Percentiles rank a stretch among this genome's conserved stretches.
Conservation (phyloP, 1,140 invertebrate genomes). For the Heliconius hermathena region DNA sequence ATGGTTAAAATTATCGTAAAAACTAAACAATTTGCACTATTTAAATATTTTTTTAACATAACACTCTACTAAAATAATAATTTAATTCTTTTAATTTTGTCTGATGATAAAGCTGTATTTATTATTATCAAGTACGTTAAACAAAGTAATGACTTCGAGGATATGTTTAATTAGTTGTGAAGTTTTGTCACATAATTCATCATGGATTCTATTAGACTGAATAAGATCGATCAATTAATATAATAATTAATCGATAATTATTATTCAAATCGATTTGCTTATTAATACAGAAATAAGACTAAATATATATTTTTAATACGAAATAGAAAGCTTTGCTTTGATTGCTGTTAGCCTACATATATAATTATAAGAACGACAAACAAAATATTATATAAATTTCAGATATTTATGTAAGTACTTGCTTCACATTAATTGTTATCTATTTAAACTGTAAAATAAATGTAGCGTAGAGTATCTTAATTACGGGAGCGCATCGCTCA, state of each 20-base stretch:
- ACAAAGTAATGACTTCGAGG: neutral
- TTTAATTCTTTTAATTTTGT: neutral
- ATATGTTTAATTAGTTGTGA: neutral
- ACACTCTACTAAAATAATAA: neutral
- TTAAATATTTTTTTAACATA: too few species aligned
- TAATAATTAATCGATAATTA: too few species aligned
- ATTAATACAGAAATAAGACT: too few species aligned
- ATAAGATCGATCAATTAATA: neutral
- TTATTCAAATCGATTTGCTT: too few species aligned
- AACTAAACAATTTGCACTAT: too few species aligned
- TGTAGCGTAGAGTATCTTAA: slow-evolving; percentile 24
- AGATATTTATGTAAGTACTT: neutral
- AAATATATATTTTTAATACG: too few species aligned
- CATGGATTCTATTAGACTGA: neutral
- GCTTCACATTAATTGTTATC: neutral
- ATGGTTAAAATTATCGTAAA: too few species aligned
- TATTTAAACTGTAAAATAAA: neutral
- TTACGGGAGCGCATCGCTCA: slow-evolving; percentile 28
- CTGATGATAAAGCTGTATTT: neutral
- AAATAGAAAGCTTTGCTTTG: too few species aligned
- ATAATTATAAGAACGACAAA: too few species aligned
- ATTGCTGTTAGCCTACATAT: too few species aligned
- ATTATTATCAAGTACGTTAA: neutral
- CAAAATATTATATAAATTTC: neutral
- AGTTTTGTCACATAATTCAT: neutral